These are phyloP conservation scores for Nymphalis io DNA, from an alignment of 1,140 invertebrate species.

Conservation along the genomic window DNA sequence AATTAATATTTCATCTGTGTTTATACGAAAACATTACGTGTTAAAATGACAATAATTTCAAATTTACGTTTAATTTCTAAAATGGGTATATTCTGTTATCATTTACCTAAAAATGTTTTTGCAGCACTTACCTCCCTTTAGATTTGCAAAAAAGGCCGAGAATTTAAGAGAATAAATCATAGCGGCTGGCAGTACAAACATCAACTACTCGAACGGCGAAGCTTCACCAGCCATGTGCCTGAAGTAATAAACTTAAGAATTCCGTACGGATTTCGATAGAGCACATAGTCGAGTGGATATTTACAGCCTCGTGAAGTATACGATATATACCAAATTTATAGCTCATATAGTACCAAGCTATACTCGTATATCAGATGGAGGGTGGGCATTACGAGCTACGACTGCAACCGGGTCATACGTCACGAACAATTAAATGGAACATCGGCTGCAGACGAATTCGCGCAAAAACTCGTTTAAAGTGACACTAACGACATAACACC, in stretches of 20 bases:
- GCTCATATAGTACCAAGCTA: not conserved
- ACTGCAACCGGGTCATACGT: slow-evolving; percentile 13
- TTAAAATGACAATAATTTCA: no score
- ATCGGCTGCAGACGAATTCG: slow-evolving; percentile 9
- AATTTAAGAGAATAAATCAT: not conserved
- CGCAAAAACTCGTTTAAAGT: slow-evolving; percentile 16
- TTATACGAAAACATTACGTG: no score
- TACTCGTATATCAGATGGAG: not conserved
- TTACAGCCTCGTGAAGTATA: slow-evolving; percentile 2
- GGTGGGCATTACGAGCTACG: not conserved
- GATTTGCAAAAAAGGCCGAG: no score
- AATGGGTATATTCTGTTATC: no score
- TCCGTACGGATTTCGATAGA: not conserved
- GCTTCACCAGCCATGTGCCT: not conserved
- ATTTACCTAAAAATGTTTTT: no score
- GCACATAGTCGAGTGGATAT: not conserved
- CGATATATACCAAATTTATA: not conserved
- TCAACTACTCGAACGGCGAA: not conserved
- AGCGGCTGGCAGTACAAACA: not conserved
- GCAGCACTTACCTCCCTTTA: no score
- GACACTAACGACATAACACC: slow-evolving; percentile 13
- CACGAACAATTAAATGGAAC: slow-evolving; percentile 23
- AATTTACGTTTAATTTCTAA: no score
- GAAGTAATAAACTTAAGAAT: not conserved
- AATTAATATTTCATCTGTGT: no score